Conservation (phyloP, 2,113 vertebrate genomes). For the Macrotis lagotis region DNA sequence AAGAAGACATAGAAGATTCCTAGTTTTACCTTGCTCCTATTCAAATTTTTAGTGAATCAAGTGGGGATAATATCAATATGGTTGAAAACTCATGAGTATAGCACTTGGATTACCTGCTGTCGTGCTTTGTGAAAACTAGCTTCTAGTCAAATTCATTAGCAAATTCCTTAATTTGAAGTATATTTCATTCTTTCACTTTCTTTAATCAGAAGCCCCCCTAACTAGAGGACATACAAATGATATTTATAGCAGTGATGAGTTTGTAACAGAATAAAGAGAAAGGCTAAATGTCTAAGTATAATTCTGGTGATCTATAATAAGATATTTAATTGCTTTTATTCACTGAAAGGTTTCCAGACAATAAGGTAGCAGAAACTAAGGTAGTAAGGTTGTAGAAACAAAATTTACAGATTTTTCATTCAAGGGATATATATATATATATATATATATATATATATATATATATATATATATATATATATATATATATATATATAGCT, state of each 20-base stretch:
- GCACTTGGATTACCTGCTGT: slow-evolving; percentile 40
- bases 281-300: background rate
- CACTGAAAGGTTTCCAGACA: background rate
- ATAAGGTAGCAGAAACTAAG: no score
- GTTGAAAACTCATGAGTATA: slow-evolving; percentile 54
- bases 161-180: slow-evolving; percentile 28
- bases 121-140: background rate
- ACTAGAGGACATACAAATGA: background rate
- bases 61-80: slow-evolving; percentile 17
- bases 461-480: background rate
- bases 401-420: background rate
- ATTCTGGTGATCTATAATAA: background rate
- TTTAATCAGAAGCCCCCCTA: slow-evolving; percentile 2
- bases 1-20: slow-evolving; percentile 44
- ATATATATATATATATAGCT: background rate
- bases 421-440: background rate
- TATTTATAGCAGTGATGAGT: slow-evolving; percentile 28
- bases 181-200: slow-evolving; percentile 21
- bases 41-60: slow-evolving; percentile 26
- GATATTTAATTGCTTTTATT: background rate
- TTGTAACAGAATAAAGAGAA: slow-evolving; percentile 31
- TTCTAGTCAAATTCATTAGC: background rate
- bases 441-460: background rate
- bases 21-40: slow-evolving; percentile 35
- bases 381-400: background rate